phyloP scores from a whole-genome alignment of 1,140 invertebrate genomes.

The Eulimnadia texana region DNA sequence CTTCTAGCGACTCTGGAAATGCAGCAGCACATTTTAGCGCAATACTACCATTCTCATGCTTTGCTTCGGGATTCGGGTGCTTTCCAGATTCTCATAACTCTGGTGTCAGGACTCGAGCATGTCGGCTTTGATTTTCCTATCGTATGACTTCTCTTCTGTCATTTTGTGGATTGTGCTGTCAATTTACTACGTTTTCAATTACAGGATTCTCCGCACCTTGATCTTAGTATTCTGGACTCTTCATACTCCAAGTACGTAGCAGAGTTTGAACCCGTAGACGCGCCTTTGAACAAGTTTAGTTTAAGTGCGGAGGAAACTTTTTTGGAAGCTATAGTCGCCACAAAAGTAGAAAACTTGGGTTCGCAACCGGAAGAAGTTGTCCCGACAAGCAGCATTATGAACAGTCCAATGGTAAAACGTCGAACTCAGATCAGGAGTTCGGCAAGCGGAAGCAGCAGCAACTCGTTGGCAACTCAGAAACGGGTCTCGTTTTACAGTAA shows the following conservation, averaged over 20 bases:
- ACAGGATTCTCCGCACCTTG: not conserved
- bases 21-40: conserved; percentile 29
- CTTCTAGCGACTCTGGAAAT: conserved; percentile 33
- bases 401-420: conserved; percentile 4
- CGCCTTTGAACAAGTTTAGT: conserved; percentile 19
- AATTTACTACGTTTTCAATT: not conserved
- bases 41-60: conserved; percentile 33
- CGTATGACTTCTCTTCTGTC: conserved; percentile 24
- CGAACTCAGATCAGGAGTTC: not conserved
- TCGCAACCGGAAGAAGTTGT: not conserved
- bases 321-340: not conserved
- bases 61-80: conserved; percentile 33
- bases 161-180: not conserved
- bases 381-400: not conserved
- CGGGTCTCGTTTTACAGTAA: conserved; percentile 2
- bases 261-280: not conserved
- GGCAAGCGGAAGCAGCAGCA: not conserved
- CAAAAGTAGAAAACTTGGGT: not conserved
- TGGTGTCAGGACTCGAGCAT: conserved; percentile 35
- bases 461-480: not conserved
- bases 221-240: not conserved
- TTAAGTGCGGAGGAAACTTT: conserved; percentile 14
- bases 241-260: not conserved
- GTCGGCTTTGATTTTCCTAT: conserved; percentile 33
- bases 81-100: conserved; percentile 34